These are phyloP conservation scores for Chromis chromis DNA, from an alignment of 2,797 vertebrate species.

Conservation along the genomic window DNA sequence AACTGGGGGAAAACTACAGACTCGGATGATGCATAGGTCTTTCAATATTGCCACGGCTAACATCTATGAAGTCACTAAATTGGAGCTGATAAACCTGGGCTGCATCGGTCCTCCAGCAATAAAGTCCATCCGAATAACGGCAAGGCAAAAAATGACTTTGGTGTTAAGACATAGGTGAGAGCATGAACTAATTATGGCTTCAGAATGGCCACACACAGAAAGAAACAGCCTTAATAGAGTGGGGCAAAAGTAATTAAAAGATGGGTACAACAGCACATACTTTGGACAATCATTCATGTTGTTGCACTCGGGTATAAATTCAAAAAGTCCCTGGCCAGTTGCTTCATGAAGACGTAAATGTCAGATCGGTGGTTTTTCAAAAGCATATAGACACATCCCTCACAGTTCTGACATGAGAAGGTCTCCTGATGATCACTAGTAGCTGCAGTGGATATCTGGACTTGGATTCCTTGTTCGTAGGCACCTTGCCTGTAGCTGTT, in stretches of 20 bases:
- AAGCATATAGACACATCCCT: too few species aligned
- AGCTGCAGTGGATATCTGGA: constrained; percentile 1
- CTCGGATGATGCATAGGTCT: neutral
- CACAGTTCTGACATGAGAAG: too few species aligned
- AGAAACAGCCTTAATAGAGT: neutral
- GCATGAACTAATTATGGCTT: neutral
- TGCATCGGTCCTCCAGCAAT: neutral
- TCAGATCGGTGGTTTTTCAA: neutral
- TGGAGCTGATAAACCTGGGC: neutral
- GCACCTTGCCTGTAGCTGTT: neutral
- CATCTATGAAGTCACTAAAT: neutral
- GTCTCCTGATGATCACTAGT: neutral
- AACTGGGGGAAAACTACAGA: neutral
- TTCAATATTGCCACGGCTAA: neutral
- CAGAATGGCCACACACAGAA: neutral
- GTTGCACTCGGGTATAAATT: neutral
- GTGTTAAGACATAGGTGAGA: neutral
- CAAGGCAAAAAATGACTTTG: neutral
- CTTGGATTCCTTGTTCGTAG: neutral
- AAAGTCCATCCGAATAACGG: neutral
- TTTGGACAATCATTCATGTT: too few species aligned
- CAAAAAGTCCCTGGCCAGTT: neutral
- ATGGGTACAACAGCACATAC: neutral
- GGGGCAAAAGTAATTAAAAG: neutral
- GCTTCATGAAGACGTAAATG: neutral